phyloP scores from a whole-genome alignment of 2,113 vertebrate genomes.

The Holacanthus passer region DNA sequence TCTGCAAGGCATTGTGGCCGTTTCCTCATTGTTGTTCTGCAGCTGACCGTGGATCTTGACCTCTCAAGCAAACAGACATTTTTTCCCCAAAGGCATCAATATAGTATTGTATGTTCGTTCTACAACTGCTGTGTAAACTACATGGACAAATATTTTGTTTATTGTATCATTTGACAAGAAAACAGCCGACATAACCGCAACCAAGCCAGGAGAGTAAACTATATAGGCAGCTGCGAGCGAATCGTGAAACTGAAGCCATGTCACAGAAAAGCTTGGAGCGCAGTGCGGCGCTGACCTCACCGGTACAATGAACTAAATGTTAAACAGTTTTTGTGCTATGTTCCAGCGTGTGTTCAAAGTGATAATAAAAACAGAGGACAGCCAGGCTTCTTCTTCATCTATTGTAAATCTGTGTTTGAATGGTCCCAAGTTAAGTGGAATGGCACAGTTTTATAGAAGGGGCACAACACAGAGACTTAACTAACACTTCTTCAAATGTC shows the following conservation, averaged over 20 bases:
- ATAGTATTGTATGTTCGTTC: neutral
- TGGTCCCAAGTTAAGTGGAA: slow-evolving; percentile 25
- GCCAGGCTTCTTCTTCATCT: neutral
- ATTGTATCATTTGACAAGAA: slow-evolving; percentile 4
- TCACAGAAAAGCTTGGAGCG: neutral
- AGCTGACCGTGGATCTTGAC: neutral
- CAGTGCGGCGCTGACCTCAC: slow-evolving; percentile 5
- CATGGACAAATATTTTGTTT: neutral
- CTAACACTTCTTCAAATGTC: slow-evolving; percentile 69
- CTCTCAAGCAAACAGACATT: slow-evolving; percentile 7
- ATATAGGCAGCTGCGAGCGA: slow-evolving; percentile 1
- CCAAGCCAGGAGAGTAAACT: slow-evolving; percentile 3
- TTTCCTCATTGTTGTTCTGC: neutral
- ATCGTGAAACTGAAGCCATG: slow-evolving; percentile 1
- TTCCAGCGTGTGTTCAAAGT: slow-evolving; percentile 22
- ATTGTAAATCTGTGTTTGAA: slow-evolving; percentile 31
- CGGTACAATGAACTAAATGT: neutral
- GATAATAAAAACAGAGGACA: slow-evolving; percentile 10
- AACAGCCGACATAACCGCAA: neutral
- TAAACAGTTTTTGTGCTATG: neutral
- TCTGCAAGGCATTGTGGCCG: neutral
- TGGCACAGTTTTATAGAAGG: slow-evolving; percentile 44
- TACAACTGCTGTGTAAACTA: slow-evolving; percentile 11
- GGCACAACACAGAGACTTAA: slow-evolving; percentile 16
- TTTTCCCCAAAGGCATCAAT: slow-evolving; percentile 3